Percentiles rank a stretch among this genome's conserved stretches.
Conservation (phyloP, 2,113 vertebrate genomes). For the Pleuronectes platessa region DNA sequence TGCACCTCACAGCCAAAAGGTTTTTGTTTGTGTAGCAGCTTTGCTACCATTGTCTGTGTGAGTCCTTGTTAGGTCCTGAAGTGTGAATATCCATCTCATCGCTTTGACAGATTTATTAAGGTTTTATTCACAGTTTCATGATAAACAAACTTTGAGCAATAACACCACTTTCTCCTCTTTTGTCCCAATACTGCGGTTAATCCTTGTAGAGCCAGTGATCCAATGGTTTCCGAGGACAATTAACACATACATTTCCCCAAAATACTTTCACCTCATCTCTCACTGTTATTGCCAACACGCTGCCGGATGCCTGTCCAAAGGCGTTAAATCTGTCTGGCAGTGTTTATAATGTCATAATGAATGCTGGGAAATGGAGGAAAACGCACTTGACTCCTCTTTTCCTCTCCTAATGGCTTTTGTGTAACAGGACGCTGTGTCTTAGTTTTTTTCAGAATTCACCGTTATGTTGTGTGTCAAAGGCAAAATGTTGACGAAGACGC, state of each 20-base stretch:
- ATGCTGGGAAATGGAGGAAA: slow-evolving; percentile 60
- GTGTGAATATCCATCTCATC: background rate
- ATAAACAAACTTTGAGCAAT: background rate
- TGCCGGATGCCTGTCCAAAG: slow-evolving; percentile 63
- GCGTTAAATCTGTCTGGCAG: slow-evolving; percentile 60
- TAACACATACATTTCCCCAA: slow-evolving; percentile 58
- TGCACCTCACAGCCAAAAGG: slow-evolving; percentile 3
- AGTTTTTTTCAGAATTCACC: background rate
- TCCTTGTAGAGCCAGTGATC: slow-evolving; percentile 6
- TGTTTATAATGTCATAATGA: slow-evolving; percentile 69
- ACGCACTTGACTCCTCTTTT: slow-evolving; percentile 55
- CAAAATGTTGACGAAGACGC: slow-evolving; percentile 23
- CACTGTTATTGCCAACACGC: slow-evolving; percentile 56
- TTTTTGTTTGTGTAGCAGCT: background rate
- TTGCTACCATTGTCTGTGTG: background rate
- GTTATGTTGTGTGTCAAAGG: background rate
- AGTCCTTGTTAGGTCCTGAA: background rate
- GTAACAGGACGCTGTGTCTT: background rate
- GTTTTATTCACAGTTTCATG: background rate
- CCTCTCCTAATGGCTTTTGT: slow-evolving; percentile 33
- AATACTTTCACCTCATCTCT: slow-evolving; percentile 56
- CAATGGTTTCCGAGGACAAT: slow-evolving; percentile 56
- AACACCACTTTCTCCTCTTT: background rate
- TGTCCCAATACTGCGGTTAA: background rate
- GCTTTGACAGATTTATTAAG: background rate